Conservation (phyloP, 2,888 invertebrate species). For the Eremobia ochroleuca region DNA sequence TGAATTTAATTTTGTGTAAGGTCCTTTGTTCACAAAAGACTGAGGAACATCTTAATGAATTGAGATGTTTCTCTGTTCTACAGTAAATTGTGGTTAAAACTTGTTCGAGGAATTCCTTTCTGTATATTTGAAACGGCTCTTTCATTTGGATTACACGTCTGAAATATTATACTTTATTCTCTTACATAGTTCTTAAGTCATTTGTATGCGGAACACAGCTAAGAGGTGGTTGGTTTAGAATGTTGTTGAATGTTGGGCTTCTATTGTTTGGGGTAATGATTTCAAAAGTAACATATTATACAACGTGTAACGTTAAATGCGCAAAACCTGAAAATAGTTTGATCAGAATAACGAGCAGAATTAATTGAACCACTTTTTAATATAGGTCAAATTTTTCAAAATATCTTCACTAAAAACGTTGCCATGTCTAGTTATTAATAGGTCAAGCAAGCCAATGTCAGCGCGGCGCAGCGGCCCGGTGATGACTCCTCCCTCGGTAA, state of each 20-base stretch:
- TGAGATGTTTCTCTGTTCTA: slow-evolving; percentile 31
- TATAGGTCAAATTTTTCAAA: no score
- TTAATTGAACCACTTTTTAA: no score
- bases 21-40: slow-evolving; percentile 34
- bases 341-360: no score
- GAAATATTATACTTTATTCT: slow-evolving; percentile 7
- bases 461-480: no score
- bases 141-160: neutral
- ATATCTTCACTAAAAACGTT: no score
- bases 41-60: slow-evolving; percentile 38
- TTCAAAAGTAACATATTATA: no score
- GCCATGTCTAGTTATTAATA: no score
- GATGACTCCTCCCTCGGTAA: no score
- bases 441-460: no score
- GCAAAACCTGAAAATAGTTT: no score
- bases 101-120: slow-evolving; percentile 22
- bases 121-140: neutral
- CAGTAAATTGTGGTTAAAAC: slow-evolving; percentile 23
- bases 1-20: slow-evolving; percentile 18
- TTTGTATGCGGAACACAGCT: neutral
- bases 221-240: slow-evolving; percentile 1
- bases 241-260: slow-evolving; percentile 8
- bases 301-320: no score
- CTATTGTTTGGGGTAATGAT: neutral
- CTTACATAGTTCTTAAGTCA: neutral